phyloP scores from a whole-genome alignment of 2,797 vertebrate genomes.

The Pangasius djambal region DNA sequence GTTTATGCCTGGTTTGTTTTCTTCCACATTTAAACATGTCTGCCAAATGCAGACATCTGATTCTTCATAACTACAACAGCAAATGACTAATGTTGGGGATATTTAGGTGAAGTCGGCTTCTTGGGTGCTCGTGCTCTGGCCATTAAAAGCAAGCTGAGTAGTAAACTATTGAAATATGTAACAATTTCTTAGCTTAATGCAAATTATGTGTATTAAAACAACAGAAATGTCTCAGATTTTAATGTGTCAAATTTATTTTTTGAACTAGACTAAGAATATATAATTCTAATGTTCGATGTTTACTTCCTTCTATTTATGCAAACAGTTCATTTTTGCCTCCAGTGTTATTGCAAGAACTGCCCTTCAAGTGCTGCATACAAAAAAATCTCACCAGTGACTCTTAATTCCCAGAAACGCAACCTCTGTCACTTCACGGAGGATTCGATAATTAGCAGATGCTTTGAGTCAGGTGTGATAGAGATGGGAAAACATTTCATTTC shows the following conservation, averaged over 20 bases:
- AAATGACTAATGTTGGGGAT: not conserved
- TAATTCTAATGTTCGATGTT: not conserved
- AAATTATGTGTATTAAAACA: not conserved
- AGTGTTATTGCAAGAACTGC: not conserved
- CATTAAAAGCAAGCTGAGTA: not conserved
- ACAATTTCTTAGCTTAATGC: not conserved
- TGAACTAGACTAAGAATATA: not conserved
- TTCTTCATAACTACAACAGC: not conserved
- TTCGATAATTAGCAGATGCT: not conserved
- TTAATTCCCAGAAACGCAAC: not conserved
- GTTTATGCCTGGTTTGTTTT: not conserved
- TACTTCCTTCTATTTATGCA: not conserved
- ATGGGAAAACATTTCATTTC: not conserved
- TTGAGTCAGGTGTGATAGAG: not conserved
- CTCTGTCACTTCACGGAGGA: not conserved
- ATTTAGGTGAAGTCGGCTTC: not conserved
- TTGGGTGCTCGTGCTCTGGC: not conserved
- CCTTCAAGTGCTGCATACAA: not conserved
- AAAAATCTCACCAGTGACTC: not conserved
- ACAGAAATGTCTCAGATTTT: not conserved
- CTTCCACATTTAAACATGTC: not conserved
- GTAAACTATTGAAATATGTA: not conserved
- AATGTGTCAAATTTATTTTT: not conserved
- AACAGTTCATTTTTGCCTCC: not conserved
- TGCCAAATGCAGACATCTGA: not conserved